These are phyloP conservation scores for Actinia equina DNA, from an alignment of 64 coral and sea anemone species.

Conservation along the genomic window DNA sequence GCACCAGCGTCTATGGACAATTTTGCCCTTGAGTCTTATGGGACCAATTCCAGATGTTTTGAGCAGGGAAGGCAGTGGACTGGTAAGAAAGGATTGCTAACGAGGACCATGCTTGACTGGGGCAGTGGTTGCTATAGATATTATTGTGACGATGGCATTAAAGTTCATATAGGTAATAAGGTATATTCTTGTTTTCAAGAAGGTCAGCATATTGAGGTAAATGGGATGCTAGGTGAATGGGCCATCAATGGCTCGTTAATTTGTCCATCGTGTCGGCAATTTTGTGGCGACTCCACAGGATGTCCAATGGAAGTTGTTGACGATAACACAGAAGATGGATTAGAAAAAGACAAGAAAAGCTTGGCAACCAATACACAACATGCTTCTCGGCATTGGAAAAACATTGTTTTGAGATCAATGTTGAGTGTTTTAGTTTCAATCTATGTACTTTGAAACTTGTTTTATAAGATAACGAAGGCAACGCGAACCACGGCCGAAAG, in stretches of 20 bases:
- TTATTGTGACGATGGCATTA: slow-evolving; percentile 58
- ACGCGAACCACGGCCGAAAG: too few species aligned
- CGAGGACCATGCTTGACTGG: slow-evolving; percentile 97
- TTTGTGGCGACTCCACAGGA: slow-evolving; percentile 57
- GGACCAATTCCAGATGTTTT: slow-evolving; percentile 45
- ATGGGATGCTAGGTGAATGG: slow-evolving; percentile 70
- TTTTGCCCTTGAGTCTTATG: slow-evolving; percentile 77
- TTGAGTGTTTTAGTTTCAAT: background rate
- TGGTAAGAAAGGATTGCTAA: slow-evolving; percentile 73
- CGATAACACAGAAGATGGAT: background rate
- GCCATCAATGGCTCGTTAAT: slow-evolving; percentile 71
- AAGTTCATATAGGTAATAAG: slow-evolving; percentile 63
- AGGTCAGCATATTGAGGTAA: slow-evolving; percentile 70
- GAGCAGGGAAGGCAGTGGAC: slow-evolving; percentile 69
- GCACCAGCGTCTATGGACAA: slow-evolving; percentile 55
- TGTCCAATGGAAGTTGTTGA: slow-evolving; percentile 42
- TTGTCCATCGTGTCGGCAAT: slow-evolving; percentile 74
- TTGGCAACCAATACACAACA: background rate
- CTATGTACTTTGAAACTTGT: too few species aligned
- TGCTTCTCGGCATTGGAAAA: background rate
- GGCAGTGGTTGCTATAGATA: slow-evolving; percentile 94
- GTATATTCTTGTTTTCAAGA: slow-evolving; percentile 64
- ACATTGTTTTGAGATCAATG: background rate
- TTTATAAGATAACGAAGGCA: too few species aligned
- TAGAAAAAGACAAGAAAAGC: slow-evolving; percentile 27